A percentile compares a stretch with the other conserved stretches of the same genome.
Conservation (phyloP, 1,140 invertebrate species). For the Cepaea nemoralis region DNA sequence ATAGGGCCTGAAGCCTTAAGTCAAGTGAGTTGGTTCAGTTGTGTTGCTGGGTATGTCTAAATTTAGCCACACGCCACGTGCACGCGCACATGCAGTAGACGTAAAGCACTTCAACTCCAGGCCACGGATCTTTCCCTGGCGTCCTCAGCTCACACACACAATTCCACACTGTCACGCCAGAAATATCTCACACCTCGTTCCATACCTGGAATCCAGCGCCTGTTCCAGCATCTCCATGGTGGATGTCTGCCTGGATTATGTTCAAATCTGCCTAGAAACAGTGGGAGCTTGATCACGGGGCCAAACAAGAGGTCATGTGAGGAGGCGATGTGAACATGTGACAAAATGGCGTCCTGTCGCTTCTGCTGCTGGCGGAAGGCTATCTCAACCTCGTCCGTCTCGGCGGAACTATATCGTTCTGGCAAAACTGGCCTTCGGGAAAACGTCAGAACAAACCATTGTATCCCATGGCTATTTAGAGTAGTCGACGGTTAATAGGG, state of each 20-base stretch:
- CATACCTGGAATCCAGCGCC: conserved; percentile 70
- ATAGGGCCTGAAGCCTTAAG: neutral
- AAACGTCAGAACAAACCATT: too few relatives aligned
- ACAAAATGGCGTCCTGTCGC: conserved; percentile 72
- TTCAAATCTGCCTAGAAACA: conserved; percentile 74
- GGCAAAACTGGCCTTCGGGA: too few relatives aligned
- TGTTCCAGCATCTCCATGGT: conserved; percentile 73
- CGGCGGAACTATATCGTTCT: neutral
- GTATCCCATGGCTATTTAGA: too few relatives aligned
- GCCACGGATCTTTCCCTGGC: neutral
- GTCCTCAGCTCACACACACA: neutral
- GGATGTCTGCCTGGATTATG: conserved; percentile 48
- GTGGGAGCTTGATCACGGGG: conserved; percentile 73
- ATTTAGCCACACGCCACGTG: conserved; percentile 40
- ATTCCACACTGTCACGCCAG: neutral
- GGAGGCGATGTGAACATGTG: conserved; percentile 70
- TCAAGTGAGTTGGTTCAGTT: too few relatives aligned
- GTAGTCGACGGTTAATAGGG: too few relatives aligned
- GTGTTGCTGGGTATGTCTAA: conserved; percentile 20
- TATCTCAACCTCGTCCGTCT: neutral
- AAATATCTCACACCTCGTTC: neutral
- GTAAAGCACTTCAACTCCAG: neutral
- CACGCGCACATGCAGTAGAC: neutral
- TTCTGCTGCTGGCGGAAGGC: conserved; percentile 1
- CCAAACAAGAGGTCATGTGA: conserved; percentile 75